Conservation (phyloP, 2,888 invertebrate genomes). For the Perizoma flavofasciatum region DNA sequence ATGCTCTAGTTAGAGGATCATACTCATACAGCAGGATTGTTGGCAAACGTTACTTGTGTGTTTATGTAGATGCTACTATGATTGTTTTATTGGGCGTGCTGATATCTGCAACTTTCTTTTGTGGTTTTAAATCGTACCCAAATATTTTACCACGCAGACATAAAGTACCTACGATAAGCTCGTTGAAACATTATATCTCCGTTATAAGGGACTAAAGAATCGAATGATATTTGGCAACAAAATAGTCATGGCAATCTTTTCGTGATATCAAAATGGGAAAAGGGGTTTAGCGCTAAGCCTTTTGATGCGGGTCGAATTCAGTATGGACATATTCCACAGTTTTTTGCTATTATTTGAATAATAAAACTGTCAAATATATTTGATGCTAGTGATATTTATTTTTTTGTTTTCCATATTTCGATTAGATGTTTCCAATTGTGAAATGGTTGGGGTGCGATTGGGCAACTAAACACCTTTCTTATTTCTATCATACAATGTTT, state of each 20-base stretch:
- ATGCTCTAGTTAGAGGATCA: too few species aligned
- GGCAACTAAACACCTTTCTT: conserved; percentile 1
- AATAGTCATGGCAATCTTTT: conserved; percentile 76
- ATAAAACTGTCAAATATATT: conserved; percentile 77
- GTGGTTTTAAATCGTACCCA: too few species aligned
- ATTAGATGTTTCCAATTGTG: conserved; percentile 39
- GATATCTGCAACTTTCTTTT: too few species aligned
- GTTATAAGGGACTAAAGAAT: conserved; percentile 59
- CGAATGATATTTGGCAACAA: conserved; percentile 76
- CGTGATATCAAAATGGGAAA: conserved; percentile 78
- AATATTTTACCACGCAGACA: too few species aligned
- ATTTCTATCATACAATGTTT: not conserved
- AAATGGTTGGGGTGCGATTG: conserved; percentile 17
- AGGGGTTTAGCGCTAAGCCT: conserved; percentile 76
- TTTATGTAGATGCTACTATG: too few species aligned
- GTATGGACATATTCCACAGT: conserved; percentile 75
- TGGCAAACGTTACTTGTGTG: too few species aligned
- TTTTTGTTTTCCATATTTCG: conserved; percentile 51
- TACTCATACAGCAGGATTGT: too few species aligned
- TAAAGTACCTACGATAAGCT: conserved; percentile 7
- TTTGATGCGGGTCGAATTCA: conserved; percentile 82
- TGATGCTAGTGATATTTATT: conserved; percentile 72
- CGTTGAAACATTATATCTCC: conserved; percentile 25
- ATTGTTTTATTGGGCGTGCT: too few species aligned
- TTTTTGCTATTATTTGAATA: conserved; percentile 78